Conservation (phyloP, 2,113 vertebrate species). For the Dinomys branickii region DNA sequence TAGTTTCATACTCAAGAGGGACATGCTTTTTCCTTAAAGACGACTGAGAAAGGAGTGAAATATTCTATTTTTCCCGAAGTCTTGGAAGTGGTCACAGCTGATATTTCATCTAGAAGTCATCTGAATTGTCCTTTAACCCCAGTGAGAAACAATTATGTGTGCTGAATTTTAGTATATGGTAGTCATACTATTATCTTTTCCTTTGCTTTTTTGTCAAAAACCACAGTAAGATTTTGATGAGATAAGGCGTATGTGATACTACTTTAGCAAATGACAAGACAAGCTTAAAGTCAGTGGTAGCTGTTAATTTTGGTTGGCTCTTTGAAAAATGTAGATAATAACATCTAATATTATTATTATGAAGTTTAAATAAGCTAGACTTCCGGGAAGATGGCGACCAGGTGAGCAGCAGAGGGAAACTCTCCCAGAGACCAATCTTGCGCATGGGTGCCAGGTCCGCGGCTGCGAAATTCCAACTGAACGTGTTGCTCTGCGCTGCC, state of each 20-base stretch:
- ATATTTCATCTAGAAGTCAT: background rate
- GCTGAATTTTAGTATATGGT: background rate
- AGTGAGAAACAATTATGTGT: background rate
- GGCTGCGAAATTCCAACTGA: too few species aligned
- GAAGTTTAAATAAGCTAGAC: background rate
- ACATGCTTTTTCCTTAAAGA: background rate
- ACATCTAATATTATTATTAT: background rate
- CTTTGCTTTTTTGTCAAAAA: background rate
- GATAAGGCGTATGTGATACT: background rate
- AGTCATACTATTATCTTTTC: background rate
- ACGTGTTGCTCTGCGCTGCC: too few species aligned
- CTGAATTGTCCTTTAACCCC: background rate
- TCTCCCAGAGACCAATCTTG: too few species aligned
- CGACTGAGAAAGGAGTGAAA: background rate
- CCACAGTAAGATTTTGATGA: slow-evolving; percentile 13
- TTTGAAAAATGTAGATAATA: background rate
- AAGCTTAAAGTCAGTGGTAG: background rate
- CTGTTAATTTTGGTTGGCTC: background rate
- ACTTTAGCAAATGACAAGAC: background rate
- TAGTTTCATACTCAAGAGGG: background rate
- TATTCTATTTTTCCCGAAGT: background rate
- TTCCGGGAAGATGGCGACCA: too few species aligned
- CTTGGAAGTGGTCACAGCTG: background rate
- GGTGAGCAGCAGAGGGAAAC: too few species aligned
- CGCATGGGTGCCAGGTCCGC: too few species aligned